Evolutionary conservation across 2,113 vertebrate genomes (phyloP), one percentile per base, ranked within the genome.

Genomic region (Myrmecophaga tridactyla): DNA sequence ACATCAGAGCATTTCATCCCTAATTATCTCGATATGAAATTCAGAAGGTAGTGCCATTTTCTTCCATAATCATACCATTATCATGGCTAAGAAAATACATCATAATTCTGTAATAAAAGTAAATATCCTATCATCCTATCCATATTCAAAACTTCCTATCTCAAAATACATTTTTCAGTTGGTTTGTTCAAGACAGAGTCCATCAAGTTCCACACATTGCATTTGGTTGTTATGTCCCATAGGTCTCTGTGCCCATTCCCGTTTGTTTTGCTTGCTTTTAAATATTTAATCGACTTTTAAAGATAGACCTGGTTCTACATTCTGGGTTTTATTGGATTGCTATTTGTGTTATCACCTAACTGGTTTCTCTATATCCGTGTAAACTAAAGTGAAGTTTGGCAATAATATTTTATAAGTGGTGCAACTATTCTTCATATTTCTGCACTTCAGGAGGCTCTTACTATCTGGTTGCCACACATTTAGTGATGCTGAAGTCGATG

Each of bases 11-110:
- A 65, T 85, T 94, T 92, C 23, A 43, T 23, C 31, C n/a, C 53
- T 77, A 67, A 36, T 85, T 73, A 80, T 51, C 65, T 90, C 34
- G 65, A 8, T 67, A 43, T 80, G 23, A 56, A 63, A 67, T 96
- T 93, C 23, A 78, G 53, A 90, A 90, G 90, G 53, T n/a, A 56
- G 34, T 53, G 51, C 43, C 36, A 25, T 87, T 93, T 83, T 91
- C 48, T 72, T 43, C 62, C 29, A 34, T 36, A 78, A 63, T 84
- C 36, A 80, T 46, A 65, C 36, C 20, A 65, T 72, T 81, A 58
- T 91, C 60, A 67, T 91, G 41, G 46, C 17, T 78, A 72, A 83
- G 69, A 62, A 43, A 72, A 95, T 65, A 63, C 53, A 36, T 21
- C 72, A 12, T 87, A 36, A 73, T 60, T 73, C n/a, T 18, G 60